phyloP scores from a whole-genome alignment of 2,888 invertebrate genomes.

The Microplitis deprimator region DNA sequence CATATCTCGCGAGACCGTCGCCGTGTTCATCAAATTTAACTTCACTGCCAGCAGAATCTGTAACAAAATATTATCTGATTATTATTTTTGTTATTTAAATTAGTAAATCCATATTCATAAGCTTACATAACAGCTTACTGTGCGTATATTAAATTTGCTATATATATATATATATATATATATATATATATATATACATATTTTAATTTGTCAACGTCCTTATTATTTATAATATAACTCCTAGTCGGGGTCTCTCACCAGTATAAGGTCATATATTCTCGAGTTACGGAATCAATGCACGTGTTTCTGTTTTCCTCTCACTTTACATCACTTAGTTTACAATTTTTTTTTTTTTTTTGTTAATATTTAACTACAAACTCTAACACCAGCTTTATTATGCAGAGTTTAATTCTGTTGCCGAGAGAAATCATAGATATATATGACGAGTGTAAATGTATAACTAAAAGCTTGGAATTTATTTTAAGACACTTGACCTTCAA shows the following conservation, averaged over 20 bases:
- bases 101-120: slow-evolving; percentile 20
- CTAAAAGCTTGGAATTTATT: slow-evolving; percentile 24
- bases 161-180: slow-evolving; percentile 5
- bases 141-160: background rate
- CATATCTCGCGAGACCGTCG: slow-evolving; percentile 82
- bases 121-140: background rate
- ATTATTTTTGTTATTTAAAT: background rate
- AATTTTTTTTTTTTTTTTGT: background rate
- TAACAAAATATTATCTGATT: slow-evolving; percentile 13
- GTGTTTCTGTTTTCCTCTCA: background rate
- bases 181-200: background rate
- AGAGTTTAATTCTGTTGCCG: background rate
- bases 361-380: background rate
- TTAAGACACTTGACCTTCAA: slow-evolving; percentile 35
- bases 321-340: background rate
- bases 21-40: slow-evolving; percentile 82
- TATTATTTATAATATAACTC: background rate
- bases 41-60: slow-evolving; percentile 79
- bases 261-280: background rate
- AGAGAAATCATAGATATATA: slow-evolving; percentile 19
- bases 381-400: background rate
- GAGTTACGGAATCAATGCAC: background rate
- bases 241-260: background rate
- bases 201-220: slow-evolving; percentile 2
- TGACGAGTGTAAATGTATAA: slow-evolving; percentile 19